A percentile compares a stretch with the other conserved stretches of the same genome.
Evolutionary conservation across 2,113 vertebrate genomes (phyloP).

Genomic region (Recurvirostra avosetta): DNA sequence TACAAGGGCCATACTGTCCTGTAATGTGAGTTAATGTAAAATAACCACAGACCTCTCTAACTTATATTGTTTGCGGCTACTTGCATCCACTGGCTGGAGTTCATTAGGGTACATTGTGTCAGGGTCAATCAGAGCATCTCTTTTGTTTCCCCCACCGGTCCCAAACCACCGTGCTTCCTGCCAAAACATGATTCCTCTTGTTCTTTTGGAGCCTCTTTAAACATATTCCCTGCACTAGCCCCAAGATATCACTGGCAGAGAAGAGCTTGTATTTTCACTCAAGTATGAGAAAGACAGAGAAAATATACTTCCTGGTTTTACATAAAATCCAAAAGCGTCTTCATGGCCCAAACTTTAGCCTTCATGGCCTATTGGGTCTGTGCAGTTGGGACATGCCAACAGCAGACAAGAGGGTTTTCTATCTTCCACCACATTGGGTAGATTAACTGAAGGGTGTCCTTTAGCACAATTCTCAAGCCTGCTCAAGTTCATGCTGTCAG

Average conservation of each 20-base stretch:
- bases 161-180: background rate
- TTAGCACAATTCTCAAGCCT: background rate
- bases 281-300: background rate
- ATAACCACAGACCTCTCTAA: conserved; percentile 15
- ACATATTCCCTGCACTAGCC: background rate
- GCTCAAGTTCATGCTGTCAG: background rate
- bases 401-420: background rate
- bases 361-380: background rate
- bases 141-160: background rate
- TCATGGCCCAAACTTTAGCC: background rate
- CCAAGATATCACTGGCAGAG: background rate
- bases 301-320: background rate
- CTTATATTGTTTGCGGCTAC: background rate
- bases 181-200: background rate
- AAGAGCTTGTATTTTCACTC: background rate
- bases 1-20: background rate
- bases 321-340: background rate
- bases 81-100: background rate
- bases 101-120: background rate
- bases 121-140: background rate
- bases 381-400: background rate
- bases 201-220: background rate
- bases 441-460: background rate
- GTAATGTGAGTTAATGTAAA: conserved; percentile 5
- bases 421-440: background rate